A percentile compares a stretch with the other conserved stretches of the same genome.
phyloP scores from a whole-genome alignment of 2,113 vertebrate species.

The Leptobrachium leishanense region DNA sequence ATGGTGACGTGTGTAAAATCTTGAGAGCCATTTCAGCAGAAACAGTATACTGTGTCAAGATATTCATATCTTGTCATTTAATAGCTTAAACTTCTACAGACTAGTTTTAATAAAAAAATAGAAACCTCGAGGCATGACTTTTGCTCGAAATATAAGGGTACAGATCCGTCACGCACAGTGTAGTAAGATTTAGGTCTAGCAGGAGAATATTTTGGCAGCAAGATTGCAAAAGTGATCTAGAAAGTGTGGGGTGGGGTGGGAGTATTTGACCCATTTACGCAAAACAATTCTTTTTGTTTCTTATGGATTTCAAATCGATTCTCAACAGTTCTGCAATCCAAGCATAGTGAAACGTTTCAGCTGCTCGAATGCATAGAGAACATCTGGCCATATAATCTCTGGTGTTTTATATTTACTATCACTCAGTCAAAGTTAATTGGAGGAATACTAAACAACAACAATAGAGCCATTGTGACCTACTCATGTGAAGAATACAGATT shows the following conservation, averaged over 20 bases:
- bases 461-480: conserved; percentile 29
- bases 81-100: neutral
- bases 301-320: conserved; percentile 18
- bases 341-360: conserved; percentile 22
- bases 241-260: neutral
- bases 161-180: neutral
- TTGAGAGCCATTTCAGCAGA: conserved; percentile 17
- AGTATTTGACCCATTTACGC: neutral
- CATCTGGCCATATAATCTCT: conserved; percentile 35
- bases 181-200: neutral
- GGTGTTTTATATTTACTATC: conserved; percentile 32
- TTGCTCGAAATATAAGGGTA: neutral
- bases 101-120: neutral
- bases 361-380: conserved; percentile 17
- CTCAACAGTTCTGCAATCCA: conserved; percentile 8
- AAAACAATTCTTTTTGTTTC: neutral
- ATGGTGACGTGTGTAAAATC: conserved; percentile 15
- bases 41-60: neutral
- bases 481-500: conserved; percentile 19
- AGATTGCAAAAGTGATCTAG: neutral
- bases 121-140: neutral
- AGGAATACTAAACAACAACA: conserved; percentile 35
- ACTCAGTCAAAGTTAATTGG: conserved; percentile 33
- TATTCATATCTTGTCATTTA: conserved; percentile 27
- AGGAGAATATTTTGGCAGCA: neutral